Evolutionary conservation across 2,797 vertebrate genomes (phyloP).

Genomic region (Oophaga sylvatica): DNA sequence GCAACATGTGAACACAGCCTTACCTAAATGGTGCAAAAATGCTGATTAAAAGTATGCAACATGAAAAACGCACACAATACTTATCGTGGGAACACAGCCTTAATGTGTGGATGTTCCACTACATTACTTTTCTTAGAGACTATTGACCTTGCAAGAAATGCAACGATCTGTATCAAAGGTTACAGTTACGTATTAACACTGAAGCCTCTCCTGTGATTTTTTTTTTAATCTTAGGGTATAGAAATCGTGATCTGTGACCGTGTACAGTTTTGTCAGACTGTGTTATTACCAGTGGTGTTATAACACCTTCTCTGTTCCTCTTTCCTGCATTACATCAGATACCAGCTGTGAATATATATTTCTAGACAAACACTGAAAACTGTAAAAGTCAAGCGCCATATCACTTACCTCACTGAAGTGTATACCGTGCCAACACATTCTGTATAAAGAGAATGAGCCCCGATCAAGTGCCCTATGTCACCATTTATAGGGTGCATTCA

Average conservation of each 20-base stretch:
- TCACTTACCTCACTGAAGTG: not conserved
- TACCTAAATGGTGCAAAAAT: no score
- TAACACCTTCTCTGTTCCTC: not conserved
- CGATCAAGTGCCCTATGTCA: not conserved
- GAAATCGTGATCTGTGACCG: not conserved
- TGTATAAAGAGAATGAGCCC: not conserved
- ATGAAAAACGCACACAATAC: no score
- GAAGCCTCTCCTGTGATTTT: not conserved
- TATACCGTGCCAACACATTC: not conserved
- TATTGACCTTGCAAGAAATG: not conserved
- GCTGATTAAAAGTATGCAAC: no score
- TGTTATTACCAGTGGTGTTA: not conserved
- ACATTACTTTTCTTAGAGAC: no score
- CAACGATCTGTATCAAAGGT: not conserved
- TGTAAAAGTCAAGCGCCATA: not conserved
- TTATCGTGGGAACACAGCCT: no score
- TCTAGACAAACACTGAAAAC: not conserved
- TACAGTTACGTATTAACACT: not conserved
- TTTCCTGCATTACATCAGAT: not conserved
- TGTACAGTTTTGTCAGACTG: not conserved
- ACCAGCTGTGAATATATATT: constrained; percentile 6
- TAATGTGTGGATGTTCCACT: no score
- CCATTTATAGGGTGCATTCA: not conserved
- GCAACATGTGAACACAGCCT: no score
- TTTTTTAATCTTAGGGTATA: not conserved